Evolutionary conservation across 2,888 invertebrate genomes (phyloP), one percentile per base, ranked within the genome.

Genomic region (Lamellibrachia satsuma): DNA sequence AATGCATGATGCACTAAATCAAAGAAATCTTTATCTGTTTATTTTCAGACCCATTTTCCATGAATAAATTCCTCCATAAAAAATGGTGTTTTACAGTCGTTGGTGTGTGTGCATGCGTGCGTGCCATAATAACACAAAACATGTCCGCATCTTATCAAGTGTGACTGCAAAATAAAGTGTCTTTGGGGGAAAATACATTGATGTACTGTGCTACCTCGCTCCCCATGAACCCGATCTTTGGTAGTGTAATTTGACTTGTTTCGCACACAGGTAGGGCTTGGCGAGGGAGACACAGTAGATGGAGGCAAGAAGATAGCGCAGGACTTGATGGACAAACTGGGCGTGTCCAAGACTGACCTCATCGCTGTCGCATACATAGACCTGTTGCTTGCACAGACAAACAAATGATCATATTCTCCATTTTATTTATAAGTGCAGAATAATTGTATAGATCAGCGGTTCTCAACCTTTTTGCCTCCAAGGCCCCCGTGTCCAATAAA

Each of bases 351-450:
- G 93, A 97, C 97, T 39, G 97, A 98, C 96, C 97, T 98, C 57
- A 97, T 98, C 91, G 97, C 97, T 7, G 97, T 97, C 94, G 98
- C 98, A 39, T 98, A 98, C 96, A 97, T 98, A 95, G 98, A 98
- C 97, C 96, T 98, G 94, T 96, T 98, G 75, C 75, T 75, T 15
- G 75, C 75, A 75, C 15, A 75, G 22, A 75, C 22, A 6, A 75
- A 75, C 75, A 75, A 4, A 6, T 75, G 2, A 75, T 15, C 3
- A 75, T 22, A 22, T 75, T 15, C 4, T 22, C 15, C 15, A 15
- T 6, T 15, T 3, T 75, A 22, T 11, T 60, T 15, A 6, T 6
- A 15, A 15, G 15, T 2, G 0, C 75, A 22, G 75, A 6, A 2
- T 75, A 15, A 75, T 75, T 75, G 75, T 75, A 57, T 11, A 57